Evolutionary conservation across 1,140 invertebrate species (phyloP).

Genomic region (Calephelis nemesis): DNA sequence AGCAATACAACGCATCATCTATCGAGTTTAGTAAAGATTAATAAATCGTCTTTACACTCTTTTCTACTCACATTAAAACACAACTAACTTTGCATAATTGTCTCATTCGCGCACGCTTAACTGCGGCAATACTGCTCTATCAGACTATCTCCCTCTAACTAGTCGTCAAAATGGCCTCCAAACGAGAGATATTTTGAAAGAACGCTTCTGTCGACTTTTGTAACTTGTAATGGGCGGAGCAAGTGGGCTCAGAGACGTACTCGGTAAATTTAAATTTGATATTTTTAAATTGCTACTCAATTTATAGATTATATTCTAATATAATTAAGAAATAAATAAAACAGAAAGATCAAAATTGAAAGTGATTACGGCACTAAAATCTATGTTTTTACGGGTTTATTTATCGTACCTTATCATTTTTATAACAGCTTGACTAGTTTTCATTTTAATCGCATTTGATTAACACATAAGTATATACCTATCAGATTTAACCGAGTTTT

Average conservation of each 20-base stretch:
- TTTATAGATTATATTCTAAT: too few species aligned
- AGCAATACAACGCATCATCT: slow-evolving; percentile 10
- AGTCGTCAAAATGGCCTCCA: slow-evolving; percentile 78
- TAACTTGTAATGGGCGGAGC: slow-evolving; percentile 77
- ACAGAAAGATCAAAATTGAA: too few species aligned
- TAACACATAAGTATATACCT: too few species aligned
- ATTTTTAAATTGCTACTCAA: neutral
- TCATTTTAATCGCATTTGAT: too few species aligned
- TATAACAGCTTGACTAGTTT: too few species aligned
- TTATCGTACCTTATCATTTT: too few species aligned
- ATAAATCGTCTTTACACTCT: slow-evolving; percentile 51
- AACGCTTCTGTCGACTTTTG: slow-evolving; percentile 72
- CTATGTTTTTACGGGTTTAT: too few species aligned
- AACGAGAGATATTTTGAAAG: slow-evolving; percentile 77
- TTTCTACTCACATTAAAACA: slow-evolving; percentile 63
- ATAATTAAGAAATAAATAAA: too few species aligned
- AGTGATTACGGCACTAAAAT: too few species aligned
- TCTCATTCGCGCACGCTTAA: slow-evolving; percentile 68
- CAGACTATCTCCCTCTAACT: slow-evolving; percentile 58
- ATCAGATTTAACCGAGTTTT: too few species aligned
- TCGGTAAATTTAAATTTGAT: slow-evolving; percentile 31
- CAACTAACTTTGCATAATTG: slow-evolving; percentile 74
- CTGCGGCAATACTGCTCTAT: slow-evolving; percentile 39
- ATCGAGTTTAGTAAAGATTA: slow-evolving; percentile 36
- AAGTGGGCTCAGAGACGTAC: slow-evolving; percentile 57